phyloP scores from a whole-genome alignment of 2,888 invertebrate genomes.

The Gastracanthus pulcherrimus region DNA sequence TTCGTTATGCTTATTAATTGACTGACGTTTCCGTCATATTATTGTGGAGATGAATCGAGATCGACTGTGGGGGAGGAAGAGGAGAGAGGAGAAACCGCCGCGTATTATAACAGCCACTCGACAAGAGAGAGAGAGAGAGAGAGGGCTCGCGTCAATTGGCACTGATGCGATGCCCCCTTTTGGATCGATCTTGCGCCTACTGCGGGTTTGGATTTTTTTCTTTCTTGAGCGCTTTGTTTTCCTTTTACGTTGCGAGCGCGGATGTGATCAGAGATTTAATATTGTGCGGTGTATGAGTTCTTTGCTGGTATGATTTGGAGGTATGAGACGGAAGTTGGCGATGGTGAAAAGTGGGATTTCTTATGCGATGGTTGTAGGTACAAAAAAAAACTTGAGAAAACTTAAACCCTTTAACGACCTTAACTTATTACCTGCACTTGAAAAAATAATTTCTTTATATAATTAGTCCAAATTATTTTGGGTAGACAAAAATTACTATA shows the following conservation, averaged over 20 bases:
- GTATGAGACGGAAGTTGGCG: background rate
- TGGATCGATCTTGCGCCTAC: background rate
- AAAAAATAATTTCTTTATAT: no score
- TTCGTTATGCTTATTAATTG: constrained; percentile 77
- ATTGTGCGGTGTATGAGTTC: background rate
- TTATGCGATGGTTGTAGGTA: background rate
- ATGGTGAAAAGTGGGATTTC: background rate
- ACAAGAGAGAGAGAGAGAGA: no score
- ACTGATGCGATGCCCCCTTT: constrained; percentile 11
- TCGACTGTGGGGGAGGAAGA: background rate
- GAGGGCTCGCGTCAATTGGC: constrained; percentile 28
- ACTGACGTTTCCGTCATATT: constrained; percentile 78
- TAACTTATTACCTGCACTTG: no score
- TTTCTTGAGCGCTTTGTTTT: background rate
- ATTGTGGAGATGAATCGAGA: constrained; percentile 47
- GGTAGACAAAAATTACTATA: no score
- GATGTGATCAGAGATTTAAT: background rate
- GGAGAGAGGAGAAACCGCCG: no score
- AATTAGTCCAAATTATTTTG: no score
- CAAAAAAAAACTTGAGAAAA: no score
- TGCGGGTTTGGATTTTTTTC: constrained; percentile 3
- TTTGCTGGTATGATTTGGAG: background rate
- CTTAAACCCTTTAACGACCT: no score
- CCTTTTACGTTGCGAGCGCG: background rate
- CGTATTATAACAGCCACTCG: background rate